These are phyloP conservation scores for Lepidurus packardi DNA, from an alignment of 1,140 invertebrate genomes.

Conservation along the genomic window DNA sequence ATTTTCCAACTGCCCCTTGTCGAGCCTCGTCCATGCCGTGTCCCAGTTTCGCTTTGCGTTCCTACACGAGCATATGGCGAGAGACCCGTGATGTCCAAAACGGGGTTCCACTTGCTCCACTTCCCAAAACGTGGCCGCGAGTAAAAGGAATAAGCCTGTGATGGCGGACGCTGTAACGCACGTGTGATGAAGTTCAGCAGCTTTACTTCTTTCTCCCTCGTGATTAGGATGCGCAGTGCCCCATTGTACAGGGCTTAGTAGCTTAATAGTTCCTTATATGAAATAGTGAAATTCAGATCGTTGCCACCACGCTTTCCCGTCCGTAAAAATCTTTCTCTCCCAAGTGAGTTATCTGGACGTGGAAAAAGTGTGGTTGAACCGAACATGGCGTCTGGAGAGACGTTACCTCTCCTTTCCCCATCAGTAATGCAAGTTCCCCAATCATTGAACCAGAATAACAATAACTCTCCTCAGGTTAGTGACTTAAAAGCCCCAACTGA, in stretches of 20 bases:
- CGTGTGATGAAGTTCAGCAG: neutral
- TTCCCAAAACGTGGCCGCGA: neutral
- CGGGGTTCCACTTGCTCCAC: neutral
- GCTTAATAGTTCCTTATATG: neutral
- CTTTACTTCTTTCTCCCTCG: neutral
- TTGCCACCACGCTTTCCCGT: no score
- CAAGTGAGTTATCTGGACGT: neutral
- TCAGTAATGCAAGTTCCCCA: neutral
- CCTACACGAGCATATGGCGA: neutral
- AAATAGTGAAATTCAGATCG: neutral
- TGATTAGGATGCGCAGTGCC: neutral
- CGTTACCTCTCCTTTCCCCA: slow-evolving; percentile 8
- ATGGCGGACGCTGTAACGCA: slow-evolving; percentile 20
- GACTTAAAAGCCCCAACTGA: neutral
- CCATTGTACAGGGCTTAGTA: neutral
- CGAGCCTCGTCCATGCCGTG: neutral
- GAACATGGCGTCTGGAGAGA: slow-evolving; percentile 17
- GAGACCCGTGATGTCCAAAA: neutral
- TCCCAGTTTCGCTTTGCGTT: neutral
- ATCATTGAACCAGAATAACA: neutral
- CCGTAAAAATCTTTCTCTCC: neutral
- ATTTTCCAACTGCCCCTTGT: neutral
- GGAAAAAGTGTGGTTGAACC: neutral
- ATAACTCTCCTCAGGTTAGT: neutral
- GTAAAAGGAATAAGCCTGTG: neutral